Conservation (phyloP, 2,113 vertebrate species). For the Herpailurus yagouaroundi region DNA sequence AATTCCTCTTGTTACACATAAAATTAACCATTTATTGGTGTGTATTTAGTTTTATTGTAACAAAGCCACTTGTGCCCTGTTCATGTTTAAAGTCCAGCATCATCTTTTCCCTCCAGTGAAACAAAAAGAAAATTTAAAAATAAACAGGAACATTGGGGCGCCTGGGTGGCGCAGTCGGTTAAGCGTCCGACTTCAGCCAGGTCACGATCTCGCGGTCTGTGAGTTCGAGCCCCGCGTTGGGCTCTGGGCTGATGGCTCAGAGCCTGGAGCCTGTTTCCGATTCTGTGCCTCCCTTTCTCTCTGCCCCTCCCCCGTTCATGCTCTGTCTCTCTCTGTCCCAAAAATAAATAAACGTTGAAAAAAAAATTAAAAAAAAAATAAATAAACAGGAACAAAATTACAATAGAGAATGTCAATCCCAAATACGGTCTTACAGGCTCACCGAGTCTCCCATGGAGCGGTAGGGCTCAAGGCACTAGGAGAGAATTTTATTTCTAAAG, state of each 20-base stretch:
- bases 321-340: no score
- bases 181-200: no score
- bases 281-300: no score
- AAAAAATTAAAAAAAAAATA: neutral
- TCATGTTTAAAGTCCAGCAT: neutral
- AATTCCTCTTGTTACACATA: neutral
- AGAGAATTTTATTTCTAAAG: neutral
- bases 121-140: neutral
- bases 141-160: neutral
- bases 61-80: neutral
- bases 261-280: no score
- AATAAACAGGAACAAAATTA: neutral
- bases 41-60: neutral
- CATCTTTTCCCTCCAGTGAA: neutral
- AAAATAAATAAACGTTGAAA: no score
- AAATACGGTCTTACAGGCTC: neutral
- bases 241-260: no score
- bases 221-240: no score
- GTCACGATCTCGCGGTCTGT: no score
- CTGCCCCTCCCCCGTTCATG: no score
- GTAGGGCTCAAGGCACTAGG: neutral
- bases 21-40: neutral
- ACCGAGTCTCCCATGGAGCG: neutral
- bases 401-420: neutral
- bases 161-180: no score